Percentiles rank a stretch among this genome's conserved stretches.
Evolutionary conservation across 2,797 vertebrate species (phyloP).

Genomic region (Eupleurogrammus muticus): DNA sequence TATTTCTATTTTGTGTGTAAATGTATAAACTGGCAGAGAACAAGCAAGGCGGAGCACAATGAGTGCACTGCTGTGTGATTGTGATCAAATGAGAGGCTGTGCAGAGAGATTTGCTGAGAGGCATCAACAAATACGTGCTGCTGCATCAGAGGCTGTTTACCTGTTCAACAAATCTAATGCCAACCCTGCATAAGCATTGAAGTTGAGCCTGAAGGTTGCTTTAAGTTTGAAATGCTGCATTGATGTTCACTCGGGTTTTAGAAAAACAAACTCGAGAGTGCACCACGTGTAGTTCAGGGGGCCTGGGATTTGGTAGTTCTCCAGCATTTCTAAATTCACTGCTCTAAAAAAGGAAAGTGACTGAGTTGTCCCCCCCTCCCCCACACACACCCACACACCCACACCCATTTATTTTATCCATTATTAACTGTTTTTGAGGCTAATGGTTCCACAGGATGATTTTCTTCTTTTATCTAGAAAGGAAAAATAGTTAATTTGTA

Average conservation of each 20-base stretch:
- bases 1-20: conserved; percentile 5
- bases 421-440: conserved; percentile 26
- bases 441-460: background rate
- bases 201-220: conserved; percentile 1
- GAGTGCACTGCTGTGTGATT: background rate
- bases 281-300: background rate
- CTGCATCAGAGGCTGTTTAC: conserved; percentile 20
- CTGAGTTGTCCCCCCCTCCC: background rate
- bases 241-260: conserved; percentile 5
- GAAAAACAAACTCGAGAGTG: conserved; percentile 1
- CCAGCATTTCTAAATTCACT: background rate
- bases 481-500: conserved; percentile 40
- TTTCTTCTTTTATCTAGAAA: conserved; percentile 20
- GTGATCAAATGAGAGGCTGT: background rate
- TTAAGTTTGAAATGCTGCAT: conserved; percentile 18
- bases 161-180: background rate
- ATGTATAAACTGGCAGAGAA: background rate
- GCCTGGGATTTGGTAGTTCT: background rate
- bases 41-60: background rate
- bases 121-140: conserved; percentile 12
- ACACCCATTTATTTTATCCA: background rate
- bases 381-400: no score
- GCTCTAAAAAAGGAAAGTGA: background rate
- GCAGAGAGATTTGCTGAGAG: background rate
- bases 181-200: background rate